Evolutionary conservation across 2,113 vertebrate genomes (phyloP), one percentile per base, ranked within the genome.

Genomic region (Psephotus haematonotus): DNA sequence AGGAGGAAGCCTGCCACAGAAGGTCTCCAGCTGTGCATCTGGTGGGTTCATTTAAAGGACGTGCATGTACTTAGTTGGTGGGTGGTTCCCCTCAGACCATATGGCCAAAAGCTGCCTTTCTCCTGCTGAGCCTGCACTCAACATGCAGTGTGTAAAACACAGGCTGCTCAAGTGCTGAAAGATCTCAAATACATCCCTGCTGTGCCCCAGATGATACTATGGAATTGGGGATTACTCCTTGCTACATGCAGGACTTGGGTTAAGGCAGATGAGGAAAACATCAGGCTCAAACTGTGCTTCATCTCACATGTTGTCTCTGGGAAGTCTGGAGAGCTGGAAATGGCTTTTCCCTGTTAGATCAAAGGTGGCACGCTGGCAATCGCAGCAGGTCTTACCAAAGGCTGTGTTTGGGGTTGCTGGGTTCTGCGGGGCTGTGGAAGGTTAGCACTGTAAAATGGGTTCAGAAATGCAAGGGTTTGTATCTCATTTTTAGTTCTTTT

Each of bases 371-470:
- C 1, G 1, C 3, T 2, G 29, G 17, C 46, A 37, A 8, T 46
- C 0, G 0, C 52, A 69, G 75, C 67, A 35, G 29, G 23, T 23
- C 57, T 59, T 59, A 60, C 46, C 46, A 82, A 71, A 27, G 22
- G 8, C 22, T 10, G 0, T 27, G 3, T 57, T 46, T 43, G 24
- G 6, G n/a, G 17, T 19, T 50, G 59, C 20, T 68, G 47, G 13
- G 7, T 69, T 88, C 57, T 65, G 9, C 16, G 4, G 28, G 39
- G 13, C 29, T 31, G 3, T 43, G 0, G 41, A 69, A 70, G 15
- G 7, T 24, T 62, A 64, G 35, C 43, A 4, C 70, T 79, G 62
- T 0, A 0, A 19, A 2, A 41, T n/a, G 29, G 39, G 88, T 90
- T 43, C 8, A 24, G 60, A 79, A 53, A 13, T 41, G 1, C 12